Evolutionary conservation across 2,888 invertebrate genomes (phyloP).

Genomic region (Cheilosia vulpina): DNA sequence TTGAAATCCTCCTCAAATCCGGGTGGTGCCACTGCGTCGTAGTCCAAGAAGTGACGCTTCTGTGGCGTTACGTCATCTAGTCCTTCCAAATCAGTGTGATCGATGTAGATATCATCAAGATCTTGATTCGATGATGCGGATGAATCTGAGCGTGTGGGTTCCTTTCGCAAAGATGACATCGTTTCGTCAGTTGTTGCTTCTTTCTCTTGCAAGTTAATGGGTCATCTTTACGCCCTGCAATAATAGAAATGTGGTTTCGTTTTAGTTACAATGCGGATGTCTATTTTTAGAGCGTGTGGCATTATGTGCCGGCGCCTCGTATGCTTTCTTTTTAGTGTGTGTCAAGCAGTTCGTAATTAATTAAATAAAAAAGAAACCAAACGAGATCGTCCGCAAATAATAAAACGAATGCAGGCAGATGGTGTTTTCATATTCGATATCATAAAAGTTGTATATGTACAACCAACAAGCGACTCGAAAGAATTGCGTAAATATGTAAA

Average conservation of each 20-base stretch:
- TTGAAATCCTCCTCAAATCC: slow-evolving; percentile 81
- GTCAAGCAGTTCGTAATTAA: slow-evolving; percentile 32
- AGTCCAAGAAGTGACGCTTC: slow-evolving; percentile 87
- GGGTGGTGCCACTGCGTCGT: slow-evolving; percentile 86
- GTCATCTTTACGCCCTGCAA: slow-evolving; percentile 66
- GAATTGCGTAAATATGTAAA: slow-evolving; percentile 58
- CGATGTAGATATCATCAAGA: slow-evolving; percentile 68
- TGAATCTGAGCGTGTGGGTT: slow-evolving; percentile 63
- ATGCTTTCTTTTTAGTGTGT: slow-evolving; percentile 43
- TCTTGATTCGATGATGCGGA: slow-evolving; percentile 70
- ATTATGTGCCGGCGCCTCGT: slow-evolving; percentile 22
- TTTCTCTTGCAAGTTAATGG: slow-evolving; percentile 42
- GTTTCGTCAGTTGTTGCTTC: slow-evolving; percentile 10
- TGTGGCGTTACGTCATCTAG: slow-evolving; percentile 82
- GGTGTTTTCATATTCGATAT: slow-evolving; percentile 22
- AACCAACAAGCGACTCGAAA: background rate
- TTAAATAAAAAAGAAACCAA: slow-evolving; percentile 38
- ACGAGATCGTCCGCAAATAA: slow-evolving; percentile 33
- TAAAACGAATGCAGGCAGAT: slow-evolving; percentile 25
- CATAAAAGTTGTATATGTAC: slow-evolving; percentile 3
- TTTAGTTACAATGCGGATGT: slow-evolving; percentile 43
- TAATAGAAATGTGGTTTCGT: slow-evolving; percentile 49
- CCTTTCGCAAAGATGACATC: slow-evolving; percentile 68
- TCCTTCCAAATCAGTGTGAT: slow-evolving; percentile 66
- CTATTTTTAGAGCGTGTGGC: slow-evolving; percentile 54